A percentile compares a stretch with the other conserved stretches of the same genome.
Evolutionary conservation across 2,113 vertebrate genomes (phyloP).

Genomic region (Cyphomyrus plagiostoma): DNA sequence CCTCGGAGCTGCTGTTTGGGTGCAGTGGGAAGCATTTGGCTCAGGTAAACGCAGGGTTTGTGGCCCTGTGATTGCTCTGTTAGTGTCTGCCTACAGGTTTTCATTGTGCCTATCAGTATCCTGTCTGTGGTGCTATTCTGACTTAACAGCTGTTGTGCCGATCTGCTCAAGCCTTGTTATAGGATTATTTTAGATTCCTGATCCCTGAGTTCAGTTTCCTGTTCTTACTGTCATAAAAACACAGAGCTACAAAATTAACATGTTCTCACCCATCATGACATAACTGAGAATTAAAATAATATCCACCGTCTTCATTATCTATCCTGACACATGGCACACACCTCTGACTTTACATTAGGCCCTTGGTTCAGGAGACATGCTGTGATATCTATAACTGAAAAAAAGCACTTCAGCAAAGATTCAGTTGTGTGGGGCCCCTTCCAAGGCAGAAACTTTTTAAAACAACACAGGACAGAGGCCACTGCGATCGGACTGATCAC

Average conservation of each 20-base stretch:
- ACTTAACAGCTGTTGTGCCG: neutral
- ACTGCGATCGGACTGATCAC: no score
- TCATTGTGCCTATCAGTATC: neutral
- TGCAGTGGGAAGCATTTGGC: neutral
- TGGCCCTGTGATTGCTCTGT: neutral
- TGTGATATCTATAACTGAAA: neutral
- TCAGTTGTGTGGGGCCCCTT: neutral
- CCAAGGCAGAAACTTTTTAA: neutral
- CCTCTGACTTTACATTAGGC: neutral
- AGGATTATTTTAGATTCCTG: neutral
- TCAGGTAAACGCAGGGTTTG: neutral
- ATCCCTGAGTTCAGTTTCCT: neutral
- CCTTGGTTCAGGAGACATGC: neutral
- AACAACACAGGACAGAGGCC: neutral
- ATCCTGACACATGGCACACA: neutral
- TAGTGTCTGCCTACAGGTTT: neutral
- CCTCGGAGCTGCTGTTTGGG: neutral
- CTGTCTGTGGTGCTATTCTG: neutral
- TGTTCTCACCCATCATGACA: neutral
- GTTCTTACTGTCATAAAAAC: neutral
- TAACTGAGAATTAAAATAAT: neutral
- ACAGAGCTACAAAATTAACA: neutral
- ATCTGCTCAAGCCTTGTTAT: neutral
- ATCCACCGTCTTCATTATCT: neutral
- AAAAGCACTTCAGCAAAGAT: neutral